Evolutionary conservation across 2,888 invertebrate genomes (phyloP), one percentile per base, ranked within the genome.

Genomic region (Neoascia interrupta): DNA sequence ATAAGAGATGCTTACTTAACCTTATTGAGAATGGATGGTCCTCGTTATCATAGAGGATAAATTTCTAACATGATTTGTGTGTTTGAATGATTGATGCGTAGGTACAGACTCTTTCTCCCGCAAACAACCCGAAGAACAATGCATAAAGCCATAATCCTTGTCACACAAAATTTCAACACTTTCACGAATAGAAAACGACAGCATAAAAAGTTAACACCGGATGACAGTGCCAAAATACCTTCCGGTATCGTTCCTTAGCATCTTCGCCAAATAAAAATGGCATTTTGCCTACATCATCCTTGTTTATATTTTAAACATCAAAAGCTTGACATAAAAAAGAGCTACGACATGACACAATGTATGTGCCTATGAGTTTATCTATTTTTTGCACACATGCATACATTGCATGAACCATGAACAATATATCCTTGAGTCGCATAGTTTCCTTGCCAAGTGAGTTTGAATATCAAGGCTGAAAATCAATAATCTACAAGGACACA

Each of bases 401-500:
- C 11, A 1, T 43, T 49, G 18, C 43, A 45, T 36, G 36, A 45
- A 28, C 31, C 31, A 13, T 60, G 45, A 39, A 61, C 26, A 28
- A 21, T 49, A 41, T 10, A 61, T 43, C 61, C 69, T 75, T 63
- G 31, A 15, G 68, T 47, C 39, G 61, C 61, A 45, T 61, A 23
- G 49, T 49, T 31, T 51, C 54, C 39, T 56, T 75, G 75, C 69
- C 75, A 75, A 63, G 53, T 36, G 26, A 56, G 18, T 56, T 66
- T 69, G 28, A 63, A 63, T 63, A 75, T 69, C 74, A 75, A 69
- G 74, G 61, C 56, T 61, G n/a, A 6, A 21, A 75, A 75, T 69
- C 69, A 75, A 75, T 75, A 75, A 36, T 61, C 18, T 36, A 5
- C 75, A 75, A 75, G 75, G 75, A 69, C 69, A 69, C 69, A 43